Conservation (phyloP, 2,113 vertebrate genomes). For the Apeltes quadracus region DNA sequence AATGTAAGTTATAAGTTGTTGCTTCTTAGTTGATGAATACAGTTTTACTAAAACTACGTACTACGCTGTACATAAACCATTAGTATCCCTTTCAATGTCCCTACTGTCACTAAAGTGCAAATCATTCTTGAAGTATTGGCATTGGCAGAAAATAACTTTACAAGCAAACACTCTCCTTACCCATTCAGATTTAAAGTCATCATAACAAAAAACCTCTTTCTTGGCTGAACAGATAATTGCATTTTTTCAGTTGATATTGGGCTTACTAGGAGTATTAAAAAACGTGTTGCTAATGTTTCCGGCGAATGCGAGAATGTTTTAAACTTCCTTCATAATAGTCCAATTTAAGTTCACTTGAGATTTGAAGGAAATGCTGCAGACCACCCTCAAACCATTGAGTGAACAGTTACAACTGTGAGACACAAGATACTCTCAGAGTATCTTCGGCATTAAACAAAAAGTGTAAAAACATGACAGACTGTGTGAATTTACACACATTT, state of each 20-base stretch:
- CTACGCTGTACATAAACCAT: constrained; percentile 26
- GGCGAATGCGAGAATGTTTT: constrained; percentile 18
- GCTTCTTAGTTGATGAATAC: constrained; percentile 37
- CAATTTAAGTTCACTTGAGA: constrained; percentile 27
- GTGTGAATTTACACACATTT: constrained; percentile 10
- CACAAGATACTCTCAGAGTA: constrained; percentile 49
- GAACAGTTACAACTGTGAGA: constrained; percentile 40
- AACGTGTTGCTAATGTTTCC: constrained; percentile 15
- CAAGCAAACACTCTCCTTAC: constrained; percentile 39
- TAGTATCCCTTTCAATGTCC: constrained; percentile 16
- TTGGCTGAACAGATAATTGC: constrained; percentile 27
- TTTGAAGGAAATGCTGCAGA: constrained; percentile 18
- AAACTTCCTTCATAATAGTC: constrained; percentile 21
- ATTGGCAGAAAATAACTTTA: constrained; percentile 38
- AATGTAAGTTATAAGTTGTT: constrained; percentile 20
- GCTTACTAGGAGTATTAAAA: constrained; percentile 11
- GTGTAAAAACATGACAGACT: constrained; percentile 32
- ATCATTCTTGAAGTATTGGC: constrained; percentile 42
- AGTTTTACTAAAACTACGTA: constrained; percentile 39
- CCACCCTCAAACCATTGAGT: constrained; percentile 10
- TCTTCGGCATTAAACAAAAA: constrained; percentile 33
- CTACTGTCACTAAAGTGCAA: constrained; percentile 72
- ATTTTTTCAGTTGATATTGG: constrained; percentile 34
- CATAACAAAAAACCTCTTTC: constrained; percentile 3
- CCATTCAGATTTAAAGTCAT: constrained; percentile 14